Evolutionary conservation across 2,888 invertebrate species (phyloP).

Genomic region (Cryptus viduatorius): DNA sequence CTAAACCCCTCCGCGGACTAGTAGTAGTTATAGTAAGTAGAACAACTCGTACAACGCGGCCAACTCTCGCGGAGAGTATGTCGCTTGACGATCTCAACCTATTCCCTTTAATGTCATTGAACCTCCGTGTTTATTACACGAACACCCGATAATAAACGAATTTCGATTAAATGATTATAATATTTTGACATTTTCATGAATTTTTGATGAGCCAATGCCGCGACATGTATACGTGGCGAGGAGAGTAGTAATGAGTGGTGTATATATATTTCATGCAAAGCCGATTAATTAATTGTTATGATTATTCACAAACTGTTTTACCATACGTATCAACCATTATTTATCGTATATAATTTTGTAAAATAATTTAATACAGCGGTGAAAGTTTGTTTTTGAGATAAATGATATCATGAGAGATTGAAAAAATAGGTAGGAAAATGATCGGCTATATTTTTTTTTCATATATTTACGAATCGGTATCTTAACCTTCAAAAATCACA

Average conservation of each 20-base stretch:
- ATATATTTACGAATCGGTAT: too few relatives aligned
- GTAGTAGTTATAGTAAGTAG: constrained; percentile 55
- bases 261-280: not conserved
- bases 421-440: too few relatives aligned
- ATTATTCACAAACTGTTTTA: not conserved
- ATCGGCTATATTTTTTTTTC: too few relatives aligned
- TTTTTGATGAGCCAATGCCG: not conserved
- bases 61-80: constrained; percentile 26
- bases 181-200: constrained; percentile 3
- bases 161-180: constrained; percentile 23
- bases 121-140: not conserved
- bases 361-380: not conserved
- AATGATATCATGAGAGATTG: not conserved
- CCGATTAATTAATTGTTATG: constrained; percentile 39
- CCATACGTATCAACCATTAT: not conserved
- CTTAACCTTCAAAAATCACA: too few relatives aligned
- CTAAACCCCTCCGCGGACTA: constrained; percentile 11
- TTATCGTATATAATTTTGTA: not conserved
- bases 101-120: constrained; percentile 41
- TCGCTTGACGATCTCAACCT: constrained; percentile 15
- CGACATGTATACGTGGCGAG: not conserved
- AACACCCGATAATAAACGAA: not conserved
- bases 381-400: not conserved
- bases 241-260: not conserved
- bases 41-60: constrained; percentile 32